Evolutionary conservation across 2,888 invertebrate genomes (phyloP), one percentile per base, ranked within the genome.

Genomic region (Clusia tigrina): DNA sequence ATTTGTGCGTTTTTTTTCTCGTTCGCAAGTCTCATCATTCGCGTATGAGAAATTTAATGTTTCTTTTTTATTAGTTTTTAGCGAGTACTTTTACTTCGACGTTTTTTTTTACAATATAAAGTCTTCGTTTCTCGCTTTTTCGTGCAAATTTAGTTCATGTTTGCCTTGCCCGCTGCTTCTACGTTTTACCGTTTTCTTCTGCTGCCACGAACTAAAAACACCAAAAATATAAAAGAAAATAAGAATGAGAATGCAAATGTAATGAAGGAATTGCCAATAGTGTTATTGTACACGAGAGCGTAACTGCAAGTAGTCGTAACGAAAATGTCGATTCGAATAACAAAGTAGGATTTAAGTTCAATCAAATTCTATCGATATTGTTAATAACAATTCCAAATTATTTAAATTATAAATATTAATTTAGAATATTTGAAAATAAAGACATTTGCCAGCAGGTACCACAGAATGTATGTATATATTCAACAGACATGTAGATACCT

Each of bases 181-280:
- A 78, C 79, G 77, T 72, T 80, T 78, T 79, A 79, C 79, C 80
- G 79, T 78, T 80, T 79, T 77, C 74, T 73, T 67, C 68, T 74
- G 73, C 72, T 74, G 72, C 74, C 56, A 56, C 65, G 61, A 65
- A 64, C 67, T 78, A 76, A 79, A 77, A 77, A 77, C 76, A 75
- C 67, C 73, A 73, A 71, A 76, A 69, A 72, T 67, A 76, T 71
- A 67, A 64, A 62, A 74, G 68, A 68, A 68, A 66, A 63, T 65
- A 18, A 65, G 62, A 64, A 60, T 62, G 70, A 76, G 67, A 69
- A 69, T 72, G 67, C 65, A 69, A n/a, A 51, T 68, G 55, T 64
- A 69, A 71, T 70, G 69, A 52, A 63, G 57, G 70, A 71, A 69
- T 71, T 68, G 64, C 58, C 57, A 65, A 67, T 64, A 68, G 67